Evolutionary conservation across 2,888 invertebrate genomes (phyloP).

Genomic region (Zaprionus bogoriensis): DNA sequence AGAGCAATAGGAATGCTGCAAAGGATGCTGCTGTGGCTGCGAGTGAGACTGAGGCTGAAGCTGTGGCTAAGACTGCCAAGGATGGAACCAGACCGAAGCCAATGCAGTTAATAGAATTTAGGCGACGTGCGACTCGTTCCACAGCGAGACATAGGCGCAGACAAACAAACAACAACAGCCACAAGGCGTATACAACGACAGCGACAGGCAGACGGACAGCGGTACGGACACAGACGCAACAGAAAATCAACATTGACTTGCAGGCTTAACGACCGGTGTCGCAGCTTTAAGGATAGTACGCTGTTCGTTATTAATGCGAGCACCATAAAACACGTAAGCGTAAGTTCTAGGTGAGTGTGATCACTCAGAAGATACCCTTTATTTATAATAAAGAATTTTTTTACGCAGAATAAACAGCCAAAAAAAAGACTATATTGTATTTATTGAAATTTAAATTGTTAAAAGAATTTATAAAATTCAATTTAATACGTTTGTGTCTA

Average conservation of each 20-base stretch:
- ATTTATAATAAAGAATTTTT: too few relatives aligned
- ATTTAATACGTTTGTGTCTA: too few relatives aligned
- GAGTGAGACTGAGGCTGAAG: background rate
- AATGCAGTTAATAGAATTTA: slow-evolving; percentile 53
- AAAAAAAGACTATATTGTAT: too few relatives aligned
- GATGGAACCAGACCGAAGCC: slow-evolving; percentile 17
- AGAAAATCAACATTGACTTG: slow-evolving; percentile 45
- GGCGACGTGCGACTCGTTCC: slow-evolving; percentile 32
- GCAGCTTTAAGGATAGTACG: slow-evolving; percentile 22
- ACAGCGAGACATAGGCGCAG: slow-evolving; percentile 34
- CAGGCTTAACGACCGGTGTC: slow-evolving; percentile 41
- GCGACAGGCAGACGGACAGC: background rate
- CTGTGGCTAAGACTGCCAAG: slow-evolving; percentile 2
- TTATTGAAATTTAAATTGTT: too few relatives aligned
- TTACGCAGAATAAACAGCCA: too few relatives aligned
- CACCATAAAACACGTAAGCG: background rate
- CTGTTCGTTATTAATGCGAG: background rate
- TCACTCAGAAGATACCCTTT: background rate
- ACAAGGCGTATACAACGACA: too few relatives aligned
- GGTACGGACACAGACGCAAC: slow-evolving; percentile 5
- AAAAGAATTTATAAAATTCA: too few relatives aligned
- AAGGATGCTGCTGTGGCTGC: slow-evolving; percentile 51
- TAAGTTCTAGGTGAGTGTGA: background rate
- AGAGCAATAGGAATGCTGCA: slow-evolving; percentile 54
- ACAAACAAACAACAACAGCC: slow-evolving; percentile 16